A percentile compares a stretch with the other conserved stretches of the same genome.
These are phyloP conservation scores for Hyla sarda DNA, from an alignment of 2,113 vertebrate genomes.

Conservation along the genomic window DNA sequence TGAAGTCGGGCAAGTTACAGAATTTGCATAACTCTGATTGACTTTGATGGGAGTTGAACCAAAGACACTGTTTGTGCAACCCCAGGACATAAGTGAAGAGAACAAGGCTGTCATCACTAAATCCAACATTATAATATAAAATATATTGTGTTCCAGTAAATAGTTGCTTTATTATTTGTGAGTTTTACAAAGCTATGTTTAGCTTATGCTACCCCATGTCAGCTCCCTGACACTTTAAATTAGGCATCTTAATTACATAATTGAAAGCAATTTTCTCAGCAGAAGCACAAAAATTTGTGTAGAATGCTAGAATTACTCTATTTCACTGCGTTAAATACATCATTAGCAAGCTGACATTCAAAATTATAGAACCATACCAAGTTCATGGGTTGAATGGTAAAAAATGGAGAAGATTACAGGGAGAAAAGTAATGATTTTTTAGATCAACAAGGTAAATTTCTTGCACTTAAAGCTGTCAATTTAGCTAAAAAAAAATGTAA, in stretches of 20 bases:
- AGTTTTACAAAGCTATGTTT: constrained; percentile 30
- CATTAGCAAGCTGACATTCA: constrained; percentile 16
- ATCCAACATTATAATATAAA: constrained; percentile 25
- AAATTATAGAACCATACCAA: constrained; percentile 1
- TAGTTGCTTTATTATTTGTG: background rate
- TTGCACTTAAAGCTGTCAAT: background rate
- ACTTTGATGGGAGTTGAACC: no score
- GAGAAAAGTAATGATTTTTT: background rate
- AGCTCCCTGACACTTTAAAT: constrained; percentile 38
- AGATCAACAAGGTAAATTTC: background rate
- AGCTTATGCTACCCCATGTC: constrained; percentile 37
- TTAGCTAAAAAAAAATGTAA: background rate
- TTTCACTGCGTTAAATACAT: constrained; percentile 28
- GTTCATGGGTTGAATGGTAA: background rate
- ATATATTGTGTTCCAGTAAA: constrained; percentile 14
- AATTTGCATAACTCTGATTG: no score
- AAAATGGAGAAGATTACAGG: background rate
- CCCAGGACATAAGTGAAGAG: background rate
- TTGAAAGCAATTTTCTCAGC: constrained; percentile 47
- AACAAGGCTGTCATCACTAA: background rate
- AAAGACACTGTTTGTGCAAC: no score
- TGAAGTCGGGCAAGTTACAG: no score
- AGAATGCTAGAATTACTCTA: constrained; percentile 33
- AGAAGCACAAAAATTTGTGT: constrained; percentile 25
- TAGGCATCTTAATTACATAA: constrained; percentile 42